Conservation (phyloP, 2,888 invertebrate species). For the Peribatodes rhomboidaria region DNA sequence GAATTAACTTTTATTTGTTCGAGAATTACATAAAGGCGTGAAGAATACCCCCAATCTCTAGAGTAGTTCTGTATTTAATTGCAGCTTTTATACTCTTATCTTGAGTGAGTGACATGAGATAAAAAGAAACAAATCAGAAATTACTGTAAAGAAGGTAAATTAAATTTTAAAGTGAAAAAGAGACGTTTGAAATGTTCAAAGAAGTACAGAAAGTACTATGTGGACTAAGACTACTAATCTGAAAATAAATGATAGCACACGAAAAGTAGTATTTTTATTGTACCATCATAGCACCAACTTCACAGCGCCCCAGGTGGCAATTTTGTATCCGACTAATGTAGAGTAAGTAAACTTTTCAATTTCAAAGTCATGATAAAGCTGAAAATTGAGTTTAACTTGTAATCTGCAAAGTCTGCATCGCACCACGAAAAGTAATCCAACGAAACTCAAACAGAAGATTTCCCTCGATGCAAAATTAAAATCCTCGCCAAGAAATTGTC, state of each 20-base stretch:
- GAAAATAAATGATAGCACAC: too few relatives aligned
- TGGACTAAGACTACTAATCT: too few relatives aligned
- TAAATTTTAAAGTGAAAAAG: too few relatives aligned
- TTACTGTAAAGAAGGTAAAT: too few relatives aligned
- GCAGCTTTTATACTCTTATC: background rate
- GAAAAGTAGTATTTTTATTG: too few relatives aligned
- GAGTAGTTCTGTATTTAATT: slow-evolving; percentile 1
- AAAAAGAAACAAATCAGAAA: too few relatives aligned
- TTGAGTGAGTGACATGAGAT: too few relatives aligned
- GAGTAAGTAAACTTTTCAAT: background rate
- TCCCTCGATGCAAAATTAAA: slow-evolving; percentile 38
- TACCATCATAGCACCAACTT: too few relatives aligned
- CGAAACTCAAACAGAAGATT: slow-evolving; percentile 40
- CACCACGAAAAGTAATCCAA: slow-evolving; percentile 36
- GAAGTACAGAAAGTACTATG: too few relatives aligned
- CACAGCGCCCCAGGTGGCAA: too few relatives aligned
- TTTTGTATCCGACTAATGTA: too few relatives aligned
- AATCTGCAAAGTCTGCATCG: slow-evolving; percentile 25
- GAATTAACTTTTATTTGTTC: slow-evolving; percentile 43
- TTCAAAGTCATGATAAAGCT: slow-evolving; percentile 3
- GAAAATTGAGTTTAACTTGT: slow-evolving; percentile 16
- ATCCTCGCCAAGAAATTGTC: slow-evolving; percentile 30
- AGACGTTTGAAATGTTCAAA: too few relatives aligned
- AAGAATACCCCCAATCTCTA: background rate
- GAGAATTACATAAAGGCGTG: slow-evolving; percentile 31